phyloP scores from a whole-genome alignment of 64 coral and sea anemone genomes.

The Stichodactyla mertensii region DNA sequence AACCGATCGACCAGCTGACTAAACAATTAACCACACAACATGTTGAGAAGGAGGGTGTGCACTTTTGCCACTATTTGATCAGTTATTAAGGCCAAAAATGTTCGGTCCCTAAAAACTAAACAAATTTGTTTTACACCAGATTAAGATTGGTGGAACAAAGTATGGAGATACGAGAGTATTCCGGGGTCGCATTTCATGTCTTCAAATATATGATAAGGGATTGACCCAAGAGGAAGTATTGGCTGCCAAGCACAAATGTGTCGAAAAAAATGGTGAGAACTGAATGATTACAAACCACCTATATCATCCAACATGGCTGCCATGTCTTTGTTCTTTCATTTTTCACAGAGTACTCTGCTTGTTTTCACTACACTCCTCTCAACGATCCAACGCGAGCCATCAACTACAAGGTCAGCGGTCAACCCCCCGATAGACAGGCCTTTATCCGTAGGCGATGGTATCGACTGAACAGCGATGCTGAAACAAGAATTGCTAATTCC shows the following conservation, averaged over 20 bases:
- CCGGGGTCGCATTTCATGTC: conserved; percentile 60
- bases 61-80: too few relatives aligned
- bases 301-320: too few relatives aligned
- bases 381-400: background rate
- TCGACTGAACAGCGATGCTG: background rate
- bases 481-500: conserved; percentile 8
- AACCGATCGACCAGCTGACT: too few relatives aligned
- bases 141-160: background rate
- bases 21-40: too few relatives aligned
- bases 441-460: conserved; percentile 6
- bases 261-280: background rate
- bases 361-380: background rate
- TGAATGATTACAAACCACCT: too few relatives aligned
- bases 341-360: background rate
- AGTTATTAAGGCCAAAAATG: too few relatives aligned
- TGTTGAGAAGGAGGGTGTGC: too few relatives aligned
- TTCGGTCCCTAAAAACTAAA: background rate
- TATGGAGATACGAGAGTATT: conserved; percentile 28
- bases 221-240: conserved; percentile 48
- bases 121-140: background rate
- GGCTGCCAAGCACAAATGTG: background rate
- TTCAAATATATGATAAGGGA: conserved; percentile 62
- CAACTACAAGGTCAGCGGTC: conserved; percentile 5
- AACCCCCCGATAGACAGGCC: background rate
- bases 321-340: background rate